phyloP scores from a whole-genome alignment of 1,140 invertebrate species.

The Ericerus pela region DNA sequence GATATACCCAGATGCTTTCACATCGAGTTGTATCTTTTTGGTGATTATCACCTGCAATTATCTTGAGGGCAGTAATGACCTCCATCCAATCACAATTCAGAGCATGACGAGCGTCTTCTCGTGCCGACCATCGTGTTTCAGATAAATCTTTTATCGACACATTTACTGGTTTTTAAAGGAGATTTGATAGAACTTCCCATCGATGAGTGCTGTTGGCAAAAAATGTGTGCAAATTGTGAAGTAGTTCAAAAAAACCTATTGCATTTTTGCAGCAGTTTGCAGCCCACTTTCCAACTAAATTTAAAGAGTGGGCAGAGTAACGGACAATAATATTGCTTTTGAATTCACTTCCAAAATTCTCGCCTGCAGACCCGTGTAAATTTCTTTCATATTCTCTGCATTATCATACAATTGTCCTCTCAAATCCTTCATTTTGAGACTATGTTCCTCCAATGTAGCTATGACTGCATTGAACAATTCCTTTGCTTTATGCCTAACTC shows the following conservation, averaged over 20 bases:
- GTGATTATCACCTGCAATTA: not conserved
- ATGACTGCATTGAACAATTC: constrained; percentile 14
- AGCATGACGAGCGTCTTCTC: constrained; percentile 19
- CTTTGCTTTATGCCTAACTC: constrained; percentile 12
- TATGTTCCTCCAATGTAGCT: constrained; percentile 3
- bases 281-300: constrained; percentile 25
- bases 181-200: not conserved
- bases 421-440: constrained; percentile 17
- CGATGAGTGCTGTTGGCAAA: not conserved
- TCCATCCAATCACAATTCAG: not conserved
- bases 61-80: not conserved
- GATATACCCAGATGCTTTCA: constrained; percentile 10
- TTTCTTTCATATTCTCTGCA: constrained; percentile 17
- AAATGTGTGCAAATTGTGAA: constrained; percentile 5
- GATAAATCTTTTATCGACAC: constrained; percentile 17
- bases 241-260: constrained; percentile 9
- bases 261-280: constrained; percentile 15
- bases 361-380: constrained; percentile 7
- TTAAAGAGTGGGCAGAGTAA: constrained; percentile 29
- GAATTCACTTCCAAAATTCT: constrained; percentile 18
- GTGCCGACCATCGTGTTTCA: constrained; percentile 20
- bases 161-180: not conserved
- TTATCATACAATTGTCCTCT: constrained; percentile 25
- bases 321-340: constrained; percentile 23
- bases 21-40: not conserved